phyloP scores from a whole-genome alignment of 1,140 invertebrate genomes.

The Trichonephila clavata region DNA sequence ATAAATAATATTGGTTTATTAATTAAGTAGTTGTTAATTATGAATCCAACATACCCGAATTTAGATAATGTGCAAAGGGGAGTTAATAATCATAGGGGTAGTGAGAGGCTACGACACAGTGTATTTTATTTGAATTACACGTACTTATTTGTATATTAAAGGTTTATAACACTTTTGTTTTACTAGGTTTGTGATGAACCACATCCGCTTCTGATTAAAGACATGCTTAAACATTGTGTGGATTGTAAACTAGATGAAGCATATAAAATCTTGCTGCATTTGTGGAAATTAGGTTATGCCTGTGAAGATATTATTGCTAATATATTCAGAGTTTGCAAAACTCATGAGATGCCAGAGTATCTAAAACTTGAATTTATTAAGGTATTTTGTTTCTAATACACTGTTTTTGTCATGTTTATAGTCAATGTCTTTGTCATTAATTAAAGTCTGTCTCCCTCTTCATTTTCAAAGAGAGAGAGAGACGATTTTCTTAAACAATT shows the following conservation, averaged over 20 bases:
- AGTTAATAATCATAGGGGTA: too few relatives aligned
- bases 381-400: constrained; percentile 82
- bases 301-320: constrained; percentile 97
- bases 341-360: constrained; percentile 89
- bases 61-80: too few relatives aligned
- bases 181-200: constrained; percentile 97
- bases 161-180: neutral
- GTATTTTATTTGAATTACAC: too few relatives aligned
- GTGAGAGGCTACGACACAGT: too few relatives aligned
- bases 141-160: neutral
- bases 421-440: too few relatives aligned
- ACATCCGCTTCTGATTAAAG: constrained; percentile 95
- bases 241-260: constrained; percentile 92
- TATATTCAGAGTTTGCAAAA: constrained; percentile 96
- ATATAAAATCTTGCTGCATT: constrained; percentile 91
- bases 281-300: constrained; percentile 97
- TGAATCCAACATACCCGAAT: too few relatives aligned
- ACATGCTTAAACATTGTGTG: constrained; percentile 93
- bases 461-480: too few relatives aligned
- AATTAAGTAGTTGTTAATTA: too few relatives aligned
- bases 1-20: too few relatives aligned
- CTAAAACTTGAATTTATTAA: constrained; percentile 93
- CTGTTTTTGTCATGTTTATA: too few relatives aligned
- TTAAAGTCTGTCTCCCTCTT: too few relatives aligned
- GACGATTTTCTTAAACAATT: too few relatives aligned